Percentiles rank a stretch among this genome's conserved stretches.
Conservation (phyloP, 2,888 invertebrate species). For the Catonia carolina region DNA sequence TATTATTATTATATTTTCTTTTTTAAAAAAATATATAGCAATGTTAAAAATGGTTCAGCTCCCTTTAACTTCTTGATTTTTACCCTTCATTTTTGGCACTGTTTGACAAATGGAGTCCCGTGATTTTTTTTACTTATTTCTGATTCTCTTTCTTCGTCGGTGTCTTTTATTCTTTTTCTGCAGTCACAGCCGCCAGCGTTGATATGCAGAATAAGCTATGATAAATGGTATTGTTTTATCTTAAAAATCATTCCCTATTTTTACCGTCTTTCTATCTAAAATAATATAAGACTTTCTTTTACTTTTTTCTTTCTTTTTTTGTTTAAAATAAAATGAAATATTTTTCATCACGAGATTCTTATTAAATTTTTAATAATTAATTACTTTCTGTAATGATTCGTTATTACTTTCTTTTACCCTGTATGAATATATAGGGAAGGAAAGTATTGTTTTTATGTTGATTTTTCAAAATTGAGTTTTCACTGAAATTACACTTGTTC, state of each 20-base stretch:
- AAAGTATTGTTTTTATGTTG: too few species aligned
- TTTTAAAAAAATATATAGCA: too few species aligned
- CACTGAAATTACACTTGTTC: too few species aligned
- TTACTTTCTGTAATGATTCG: too few species aligned
- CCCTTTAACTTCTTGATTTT: slow-evolving; percentile 8
- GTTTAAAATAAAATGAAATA: too few species aligned
- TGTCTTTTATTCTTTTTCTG: slow-evolving; percentile 38
- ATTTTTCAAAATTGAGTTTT: too few species aligned
- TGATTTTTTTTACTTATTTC: neutral
- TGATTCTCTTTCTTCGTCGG: slow-evolving; percentile 24
- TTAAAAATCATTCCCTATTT: neutral
- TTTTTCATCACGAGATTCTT: too few species aligned
- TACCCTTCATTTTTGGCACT: slow-evolving; percentile 20
- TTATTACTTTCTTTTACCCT: too few species aligned
- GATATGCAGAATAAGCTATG: slow-evolving; percentile 6
- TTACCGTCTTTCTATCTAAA: slow-evolving; percentile 27
- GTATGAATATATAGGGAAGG: too few species aligned
- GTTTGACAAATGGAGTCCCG: slow-evolving; percentile 27
- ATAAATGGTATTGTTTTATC: slow-evolving; percentile 13
- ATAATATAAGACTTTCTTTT: neutral
- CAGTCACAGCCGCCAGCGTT: slow-evolving; percentile 6
- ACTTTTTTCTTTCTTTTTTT: too few species aligned
- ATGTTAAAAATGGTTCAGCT: slow-evolving; percentile 24
- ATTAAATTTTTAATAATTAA: too few species aligned
- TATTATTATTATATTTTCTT: neutral